Evolutionary conservation across 2,113 vertebrate species (phyloP).

Genomic region (Poicephalus gulielmi): DNA sequence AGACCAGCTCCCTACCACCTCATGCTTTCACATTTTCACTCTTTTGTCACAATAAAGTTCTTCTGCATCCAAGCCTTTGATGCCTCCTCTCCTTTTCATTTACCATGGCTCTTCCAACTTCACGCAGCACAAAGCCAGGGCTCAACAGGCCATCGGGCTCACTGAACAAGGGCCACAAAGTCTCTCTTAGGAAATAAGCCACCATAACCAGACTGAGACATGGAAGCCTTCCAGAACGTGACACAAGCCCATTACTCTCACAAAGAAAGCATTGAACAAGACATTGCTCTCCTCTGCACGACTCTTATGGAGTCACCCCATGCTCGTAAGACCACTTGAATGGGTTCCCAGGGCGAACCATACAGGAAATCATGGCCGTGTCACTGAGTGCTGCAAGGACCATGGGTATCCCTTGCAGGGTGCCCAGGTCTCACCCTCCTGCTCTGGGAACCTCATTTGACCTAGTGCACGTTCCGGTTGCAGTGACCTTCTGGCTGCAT

Average conservation of each 20-base stretch:
- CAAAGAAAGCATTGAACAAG: too few relatives aligned
- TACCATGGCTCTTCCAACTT: neutral
- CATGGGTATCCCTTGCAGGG: neutral
- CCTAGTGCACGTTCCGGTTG: neutral
- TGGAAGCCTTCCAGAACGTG: too few relatives aligned
- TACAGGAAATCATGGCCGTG: too few relatives aligned
- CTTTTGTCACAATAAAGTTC: neutral
- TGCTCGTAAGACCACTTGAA: too few relatives aligned
- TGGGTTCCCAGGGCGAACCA: too few relatives aligned
- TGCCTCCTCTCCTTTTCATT: neutral
- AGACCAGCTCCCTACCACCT: too few relatives aligned
- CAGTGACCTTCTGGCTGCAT: rapidly evolving
- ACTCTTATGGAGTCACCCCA: too few relatives aligned
- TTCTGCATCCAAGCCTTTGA: neutral
- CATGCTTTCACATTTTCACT: too few relatives aligned
- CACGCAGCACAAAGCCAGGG: neutral
- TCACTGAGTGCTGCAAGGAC: neutral
- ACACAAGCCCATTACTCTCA: too few relatives aligned
- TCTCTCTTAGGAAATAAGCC: too few relatives aligned
- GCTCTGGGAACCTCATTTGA: neutral
- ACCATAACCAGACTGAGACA: too few relatives aligned
- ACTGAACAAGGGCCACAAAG: too few relatives aligned
- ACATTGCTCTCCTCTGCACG: neutral
- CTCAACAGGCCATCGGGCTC: neutral
- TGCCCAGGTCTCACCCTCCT: neutral